phyloP scores from a whole-genome alignment of 1,140 invertebrate genomes.

The Lepidurus packardi region DNA sequence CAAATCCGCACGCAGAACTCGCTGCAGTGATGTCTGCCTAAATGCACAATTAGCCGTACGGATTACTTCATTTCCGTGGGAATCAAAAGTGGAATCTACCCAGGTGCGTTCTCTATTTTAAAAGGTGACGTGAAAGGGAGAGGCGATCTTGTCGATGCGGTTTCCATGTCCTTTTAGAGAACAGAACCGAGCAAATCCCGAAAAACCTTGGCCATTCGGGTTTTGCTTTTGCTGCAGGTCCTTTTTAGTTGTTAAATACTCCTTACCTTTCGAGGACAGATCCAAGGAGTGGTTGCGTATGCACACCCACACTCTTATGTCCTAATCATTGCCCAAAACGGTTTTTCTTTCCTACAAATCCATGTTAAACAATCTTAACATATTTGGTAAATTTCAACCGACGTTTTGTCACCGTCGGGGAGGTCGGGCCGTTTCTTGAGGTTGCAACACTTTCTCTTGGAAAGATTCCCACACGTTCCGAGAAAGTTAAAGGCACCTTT shows the following conservation, averaged over 20 bases:
- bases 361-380: background rate
- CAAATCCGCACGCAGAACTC: background rate
- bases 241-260: background rate
- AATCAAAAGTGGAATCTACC: background rate
- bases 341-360: too few species aligned
- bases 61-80: constrained; percentile 8
- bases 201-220: background rate
- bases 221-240: background rate
- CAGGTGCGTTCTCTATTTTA: background rate
- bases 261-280: background rate
- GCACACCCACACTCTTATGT: background rate
- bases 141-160: background rate
- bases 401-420: background rate
- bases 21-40: constrained; percentile 1
- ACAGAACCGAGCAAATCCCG: background rate
- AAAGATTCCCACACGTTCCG: background rate
- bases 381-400: background rate
- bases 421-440: background rate
- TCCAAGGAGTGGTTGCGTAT: background rate
- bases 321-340: background rate
- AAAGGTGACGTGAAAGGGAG: constrained; percentile 14
- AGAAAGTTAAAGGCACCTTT: constrained; percentile 1
- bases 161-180: constrained; percentile 11
- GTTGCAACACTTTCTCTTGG: constrained; percentile 2
- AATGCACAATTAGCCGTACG: background rate